A percentile compares a stretch with the other conserved stretches of the same genome.
Conservation (phyloP, 2,797 vertebrate genomes). For the Rhyacichthys aspro region DNA sequence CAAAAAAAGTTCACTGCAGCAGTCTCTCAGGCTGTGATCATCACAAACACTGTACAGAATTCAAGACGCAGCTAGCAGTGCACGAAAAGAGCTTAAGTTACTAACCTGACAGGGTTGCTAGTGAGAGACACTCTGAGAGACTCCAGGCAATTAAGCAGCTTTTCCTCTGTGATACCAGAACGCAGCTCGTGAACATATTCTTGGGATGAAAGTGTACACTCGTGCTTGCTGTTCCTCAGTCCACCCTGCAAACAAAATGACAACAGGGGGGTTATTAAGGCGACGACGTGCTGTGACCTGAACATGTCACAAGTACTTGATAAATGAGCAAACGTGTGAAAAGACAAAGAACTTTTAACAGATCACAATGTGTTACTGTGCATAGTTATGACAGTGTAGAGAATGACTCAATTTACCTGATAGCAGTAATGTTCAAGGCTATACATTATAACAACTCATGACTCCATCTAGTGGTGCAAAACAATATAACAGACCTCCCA, state of each 20-base stretch:
- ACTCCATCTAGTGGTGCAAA: too few relatives aligned
- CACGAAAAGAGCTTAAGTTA: conserved; percentile 16
- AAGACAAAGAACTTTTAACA: conserved; percentile 3
- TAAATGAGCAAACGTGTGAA: conserved; percentile 1
- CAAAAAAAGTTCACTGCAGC: not conserved
- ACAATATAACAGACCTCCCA: not conserved
- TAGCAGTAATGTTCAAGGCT: not conserved
- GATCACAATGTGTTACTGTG: not conserved
- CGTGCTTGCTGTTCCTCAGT: conserved; percentile 97
- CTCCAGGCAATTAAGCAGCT: conserved; percentile 95
- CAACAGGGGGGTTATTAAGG: conserved; percentile 27
- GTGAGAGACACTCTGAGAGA: conserved; percentile 97
- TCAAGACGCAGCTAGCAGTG: not conserved
- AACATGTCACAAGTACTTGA: not conserved
- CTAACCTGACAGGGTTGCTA: conserved; percentile 98
- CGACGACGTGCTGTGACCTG: not conserved
- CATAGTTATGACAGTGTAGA: not conserved
- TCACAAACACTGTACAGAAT: not conserved
- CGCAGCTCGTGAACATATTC: conserved; percentile 97
- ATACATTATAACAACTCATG: too few relatives aligned
- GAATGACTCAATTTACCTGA: not conserved
- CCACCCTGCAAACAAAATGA: conserved; percentile 85
- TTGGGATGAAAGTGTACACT: conserved; percentile 94
- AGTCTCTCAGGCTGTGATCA: not conserved
- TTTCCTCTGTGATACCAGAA: conserved; percentile 95